A percentile compares a stretch with the other conserved stretches of the same genome.
Conservation (phyloP, 2,888 invertebrate species). For the Gerris lacustris region DNA sequence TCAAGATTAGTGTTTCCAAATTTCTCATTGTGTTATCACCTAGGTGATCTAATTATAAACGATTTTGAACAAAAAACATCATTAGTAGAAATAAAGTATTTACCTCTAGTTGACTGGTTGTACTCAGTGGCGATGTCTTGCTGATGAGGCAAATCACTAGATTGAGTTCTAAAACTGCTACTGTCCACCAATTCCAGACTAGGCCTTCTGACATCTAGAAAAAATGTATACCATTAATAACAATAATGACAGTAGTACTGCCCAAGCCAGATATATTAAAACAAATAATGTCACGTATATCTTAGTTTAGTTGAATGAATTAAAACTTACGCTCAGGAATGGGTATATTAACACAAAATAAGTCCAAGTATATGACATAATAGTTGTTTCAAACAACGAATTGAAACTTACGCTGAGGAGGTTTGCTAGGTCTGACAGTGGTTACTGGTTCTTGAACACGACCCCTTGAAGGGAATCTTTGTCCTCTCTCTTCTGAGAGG, state of each 20-base stretch:
- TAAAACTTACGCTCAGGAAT: no score
- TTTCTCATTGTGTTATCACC: no score
- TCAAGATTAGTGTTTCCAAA: no score
- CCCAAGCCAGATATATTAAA: no score
- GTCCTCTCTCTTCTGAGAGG: constrained; percentile 33
- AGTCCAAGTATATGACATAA: no score
- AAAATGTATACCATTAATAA: neutral
- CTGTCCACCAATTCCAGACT: constrained; percentile 70
- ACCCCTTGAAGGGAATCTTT: constrained; percentile 29
- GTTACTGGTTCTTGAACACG: neutral
- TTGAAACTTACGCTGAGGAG: neutral
- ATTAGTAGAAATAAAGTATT: no score
- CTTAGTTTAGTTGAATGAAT: no score
- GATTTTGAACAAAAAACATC: no score
- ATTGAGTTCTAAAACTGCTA: constrained; percentile 66
- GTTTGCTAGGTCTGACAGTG: constrained; percentile 1
- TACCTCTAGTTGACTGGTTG: neutral
- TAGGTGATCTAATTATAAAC: no score
- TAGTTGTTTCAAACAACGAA: neutral
- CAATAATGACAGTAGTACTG: neutral
- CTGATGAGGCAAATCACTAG: constrained; percentile 42
- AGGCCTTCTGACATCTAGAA: constrained; percentile 45
- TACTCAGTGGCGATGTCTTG: constrained; percentile 15
- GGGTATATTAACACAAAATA: no score
- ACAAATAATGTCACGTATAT: no score